Conservation (phyloP, 2,797 vertebrate genomes). For the Toxotes lorentzi region DNA sequence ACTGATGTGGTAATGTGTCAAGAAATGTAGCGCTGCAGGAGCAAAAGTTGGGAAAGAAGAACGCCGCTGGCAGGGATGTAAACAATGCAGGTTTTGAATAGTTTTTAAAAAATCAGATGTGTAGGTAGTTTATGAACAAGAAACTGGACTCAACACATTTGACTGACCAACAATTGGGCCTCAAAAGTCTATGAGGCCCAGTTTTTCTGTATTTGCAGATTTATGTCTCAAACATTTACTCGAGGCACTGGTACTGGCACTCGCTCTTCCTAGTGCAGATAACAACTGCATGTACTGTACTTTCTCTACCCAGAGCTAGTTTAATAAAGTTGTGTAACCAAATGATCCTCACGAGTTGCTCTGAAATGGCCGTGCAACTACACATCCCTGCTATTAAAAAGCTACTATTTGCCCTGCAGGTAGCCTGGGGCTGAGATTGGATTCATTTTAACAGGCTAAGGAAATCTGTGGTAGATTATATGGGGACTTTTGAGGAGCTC, state of each 20-base stretch:
- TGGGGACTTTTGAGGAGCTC: constrained; percentile 75
- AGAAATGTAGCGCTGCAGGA: neutral
- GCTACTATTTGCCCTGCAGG: constrained; percentile 54
- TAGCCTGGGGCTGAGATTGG: constrained; percentile 65
- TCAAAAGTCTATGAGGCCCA: neutral
- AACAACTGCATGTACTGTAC: neutral
- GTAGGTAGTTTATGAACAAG: neutral
- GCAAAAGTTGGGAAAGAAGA: neutral
- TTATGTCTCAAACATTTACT: constrained; percentile 19
- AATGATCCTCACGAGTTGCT: constrained; percentile 43
- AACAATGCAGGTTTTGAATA: neutral
- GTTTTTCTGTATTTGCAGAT: constrained; percentile 2
- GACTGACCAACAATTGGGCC: neutral
- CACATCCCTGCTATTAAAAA: constrained; percentile 71
- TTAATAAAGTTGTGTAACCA: constrained; percentile 48
- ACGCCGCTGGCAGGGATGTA: neutral
- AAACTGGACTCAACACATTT: neutral
- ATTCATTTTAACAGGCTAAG: constrained; percentile 76
- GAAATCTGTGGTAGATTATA: constrained; percentile 79
- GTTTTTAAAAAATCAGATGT: neutral
- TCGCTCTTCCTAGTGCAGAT: constrained; percentile 2
- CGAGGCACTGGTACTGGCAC: neutral
- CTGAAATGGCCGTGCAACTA: constrained; percentile 33
- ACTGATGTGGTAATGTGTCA: neutral
- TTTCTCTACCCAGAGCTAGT: constrained; percentile 12